Conservation (phyloP, 2,888 invertebrate genomes). For the Drosophila vallismaia region DNA sequence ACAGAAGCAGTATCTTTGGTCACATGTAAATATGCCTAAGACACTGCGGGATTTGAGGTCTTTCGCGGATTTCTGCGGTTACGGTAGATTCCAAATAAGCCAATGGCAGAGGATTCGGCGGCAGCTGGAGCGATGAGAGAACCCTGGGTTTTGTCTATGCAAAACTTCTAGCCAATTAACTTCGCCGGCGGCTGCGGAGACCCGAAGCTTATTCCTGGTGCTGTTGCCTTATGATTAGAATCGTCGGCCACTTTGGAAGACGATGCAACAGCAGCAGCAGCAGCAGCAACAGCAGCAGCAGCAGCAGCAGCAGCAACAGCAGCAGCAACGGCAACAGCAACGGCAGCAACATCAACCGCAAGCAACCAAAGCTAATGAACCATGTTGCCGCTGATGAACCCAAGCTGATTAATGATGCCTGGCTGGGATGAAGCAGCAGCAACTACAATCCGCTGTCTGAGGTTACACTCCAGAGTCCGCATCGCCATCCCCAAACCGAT, state of each 20-base stretch:
- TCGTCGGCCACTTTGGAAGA: conserved; percentile 62
- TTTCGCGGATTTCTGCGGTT: conserved; percentile 39
- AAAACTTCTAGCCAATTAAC: conserved; percentile 77
- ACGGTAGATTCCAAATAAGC: conserved; percentile 65
- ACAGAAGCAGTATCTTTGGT: conserved; percentile 16
- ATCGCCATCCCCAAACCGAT: conserved; percentile 17
- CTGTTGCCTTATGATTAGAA: conserved; percentile 78
- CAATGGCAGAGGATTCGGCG: conserved; percentile 54
- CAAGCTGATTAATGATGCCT: conserved; percentile 75
- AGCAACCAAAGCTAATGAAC: conserved; percentile 77
- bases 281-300: conserved; percentile 42
- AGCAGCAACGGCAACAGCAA: conserved; percentile 43
- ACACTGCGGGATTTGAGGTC: conserved; percentile 58
- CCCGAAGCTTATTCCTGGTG: conserved; percentile 32
- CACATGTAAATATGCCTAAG: conserved; percentile 68
- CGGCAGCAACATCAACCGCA: conserved; percentile 40
- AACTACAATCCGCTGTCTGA: conserved; percentile 23
- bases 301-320: conserved; percentile 39
- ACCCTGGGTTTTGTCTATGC: conserved; percentile 52
- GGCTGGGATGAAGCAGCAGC: conserved; percentile 34
- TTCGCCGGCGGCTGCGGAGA: conserved; percentile 47
- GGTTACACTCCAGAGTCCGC: conserved; percentile 31
- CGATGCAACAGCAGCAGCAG: conserved; percentile 30
- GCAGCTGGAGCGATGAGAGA: neutral
- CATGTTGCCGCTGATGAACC: conserved; percentile 79